Evolutionary conservation across 2,797 vertebrate species (phyloP), one percentile per base, ranked within the genome.

Genomic region (Enoplosus armatus): DNA sequence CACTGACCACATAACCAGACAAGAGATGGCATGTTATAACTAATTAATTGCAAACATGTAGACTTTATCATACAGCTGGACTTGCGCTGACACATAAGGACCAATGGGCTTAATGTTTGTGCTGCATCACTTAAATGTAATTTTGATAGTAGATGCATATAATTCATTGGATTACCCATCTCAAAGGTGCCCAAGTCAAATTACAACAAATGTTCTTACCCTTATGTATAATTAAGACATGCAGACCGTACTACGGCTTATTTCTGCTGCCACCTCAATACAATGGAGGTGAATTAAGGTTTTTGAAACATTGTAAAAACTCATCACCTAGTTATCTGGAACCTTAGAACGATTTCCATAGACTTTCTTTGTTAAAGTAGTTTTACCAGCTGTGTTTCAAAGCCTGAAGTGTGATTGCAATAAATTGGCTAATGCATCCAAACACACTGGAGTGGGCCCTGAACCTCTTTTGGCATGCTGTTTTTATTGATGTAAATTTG

Each of bases 1-100:
- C 89, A 85, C 94, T 95, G 94, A 95, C 87, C 91, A 91, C 89
- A 90, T 33, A 51, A 48, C 31, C 35, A 43, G 22, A 48, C 24
- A 14, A 29, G 5, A 47, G 9, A 5, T 45, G 16, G 10, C 5
- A 20, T 41, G 47, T 41, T 41, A 56, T 11, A 62, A 47, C 50
- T 50, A 20, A 26, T 58, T 48, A 53, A 74, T 68, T 83, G 69
- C 41, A 37, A 12, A 27, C 8, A 37, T 11, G 1, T 11, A 8
- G 43, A 51, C 22, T 7, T 9, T 3, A 6, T 10, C 14, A 27
- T 18, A 48, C 29, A 1, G 18, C 24, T 47, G 18, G 26, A 14
- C 2, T 50, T 10, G 10, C 22, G 9, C 22, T 50, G 10, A 50
- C 4, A 50, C 10, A 50, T 3, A 7, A 18, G 4, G 2, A n/a